Evolutionary conservation across 1,140 invertebrate species (phyloP), one percentile per base, ranked within the genome.

Genomic region (Meteorus sp.): DNA sequence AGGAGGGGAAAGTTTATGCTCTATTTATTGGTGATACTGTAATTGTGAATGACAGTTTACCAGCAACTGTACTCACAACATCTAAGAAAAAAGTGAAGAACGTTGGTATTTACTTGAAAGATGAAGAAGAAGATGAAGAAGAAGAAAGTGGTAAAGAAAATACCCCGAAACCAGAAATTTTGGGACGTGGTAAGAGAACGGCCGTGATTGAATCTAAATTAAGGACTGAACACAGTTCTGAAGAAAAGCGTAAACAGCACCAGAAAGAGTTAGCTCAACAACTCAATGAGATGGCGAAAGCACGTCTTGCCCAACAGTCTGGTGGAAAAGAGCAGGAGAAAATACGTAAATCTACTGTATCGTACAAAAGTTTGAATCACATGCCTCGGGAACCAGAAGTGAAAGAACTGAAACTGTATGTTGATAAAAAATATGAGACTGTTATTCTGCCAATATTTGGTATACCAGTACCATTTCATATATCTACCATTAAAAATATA

Each of bases 401-500:
- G 1, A 91, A 90, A 65, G 92, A 97, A 61, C 78, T 98, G 0
- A 97, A 98, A 76, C 85, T 99, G 45, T 99, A 89, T 84, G 97
- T 99, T 66, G 94, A 99, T 81, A 91, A 92, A 70, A 97, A 96
- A 79, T 97, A 97, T 75, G 96, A 99, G 81, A 98, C 95, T 8
- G 89, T 99, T 9, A 97, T 99, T 58, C 77, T 99, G 59, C 97
- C 97, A 0, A 87, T 99, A 64, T 98, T 95, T 82, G 97, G 97
- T 50, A 84, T 95, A 39, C 91, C 95, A 5, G 93, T 97, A 61
- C 97, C 97, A 55, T 99, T 98, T 77, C 97, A 99, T 74, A 99
- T 99, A 76, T 96, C 95, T 0, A 99, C 94, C 2, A 95, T 99
- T 45, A 99, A 99, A 82, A 99, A 99, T 76, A 97, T 98, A 71